Evolutionary conservation across 2,113 vertebrate genomes (phyloP), one percentile per base, ranked within the genome.

Genomic region (Struthidea cinerea): DNA sequence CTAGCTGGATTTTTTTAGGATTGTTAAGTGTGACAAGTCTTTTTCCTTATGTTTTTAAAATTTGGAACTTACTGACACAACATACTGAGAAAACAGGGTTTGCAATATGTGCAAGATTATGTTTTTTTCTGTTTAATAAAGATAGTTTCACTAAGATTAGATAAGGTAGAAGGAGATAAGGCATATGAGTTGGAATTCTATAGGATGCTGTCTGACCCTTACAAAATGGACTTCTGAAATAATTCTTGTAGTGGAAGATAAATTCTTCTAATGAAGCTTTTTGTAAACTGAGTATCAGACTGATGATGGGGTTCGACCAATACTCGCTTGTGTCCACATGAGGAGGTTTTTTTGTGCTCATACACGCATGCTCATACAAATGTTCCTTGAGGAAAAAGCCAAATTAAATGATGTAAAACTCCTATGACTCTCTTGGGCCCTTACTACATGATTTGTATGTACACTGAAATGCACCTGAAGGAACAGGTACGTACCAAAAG

Each of bases 121-220:
- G 20, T 3, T 2, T 56, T 91, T 89, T 87, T 52, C 35, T 71
- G 11, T 94, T 91, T 71, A 86, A 75, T 80, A 85, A 88, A 73
- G 55, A 53, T 60, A 80, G 21, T 47, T 77, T 70, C 63, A 32
- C 42, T 56, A 59, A 73, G 55, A 89, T 79, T 93, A 88, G 76
- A 84, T 92, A 88, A 94, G 16, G 53, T 42, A 86, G 86, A 89
- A 91, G 35, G 37, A 76, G 52, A 56, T 87, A 87, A 85, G 39
- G 16, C 42, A 28, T 56, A 44, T 37, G 55, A 80, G 37, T 23
- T 90, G 26, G 73, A 56, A 82, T 74, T 80, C 24, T 78, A 22
- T 50, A 63, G 53, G 49, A 74, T 76, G 16, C 39, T 87, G 55
- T 20, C 21, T 95, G 83, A 74, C 46, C 63, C 85, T 55, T 73